These are phyloP conservation scores for Punctoribates punctum DNA, from an alignment of 2,888 invertebrate species.

Conservation along the genomic window DNA sequence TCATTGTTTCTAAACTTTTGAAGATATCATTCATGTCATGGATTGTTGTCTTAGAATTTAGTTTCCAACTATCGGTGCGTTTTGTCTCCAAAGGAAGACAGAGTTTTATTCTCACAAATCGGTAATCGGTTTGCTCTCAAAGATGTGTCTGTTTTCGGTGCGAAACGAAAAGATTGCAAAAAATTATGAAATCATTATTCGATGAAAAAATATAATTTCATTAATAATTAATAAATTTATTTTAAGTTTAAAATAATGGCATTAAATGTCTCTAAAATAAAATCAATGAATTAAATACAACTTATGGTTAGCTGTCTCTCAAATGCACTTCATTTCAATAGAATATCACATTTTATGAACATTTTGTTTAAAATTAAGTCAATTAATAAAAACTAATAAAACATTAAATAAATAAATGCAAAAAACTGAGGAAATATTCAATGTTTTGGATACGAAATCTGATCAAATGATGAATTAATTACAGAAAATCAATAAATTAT, in stretches of 20 bases:
- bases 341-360: not conserved
- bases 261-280: not conserved
- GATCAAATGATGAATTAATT: not conserved
- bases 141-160: constrained; percentile 24
- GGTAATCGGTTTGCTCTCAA: not conserved
- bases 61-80: not conserved
- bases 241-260: not conserved
- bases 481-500: not conserved
- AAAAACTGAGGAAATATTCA: not conserved
- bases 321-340: not conserved
- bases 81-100: constrained; percentile 2
- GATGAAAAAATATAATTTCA: not conserved
- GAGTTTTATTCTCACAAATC: not conserved
- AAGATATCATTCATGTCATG: constrained; percentile 7
- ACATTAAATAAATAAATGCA: constrained; percentile 8
- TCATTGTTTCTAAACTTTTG: not conserved
- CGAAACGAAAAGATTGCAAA: constrained; percentile 8
- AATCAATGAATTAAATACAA: not conserved
- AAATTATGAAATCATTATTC: not conserved
- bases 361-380: constrained; percentile 9
- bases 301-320: constrained; percentile 10
- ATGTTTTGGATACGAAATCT: not conserved
- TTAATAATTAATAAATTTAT: not conserved
- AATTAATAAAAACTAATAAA: constrained; percentile 6
- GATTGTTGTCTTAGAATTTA: not conserved